Base-by-base conservation (phyloP, 2,888 invertebrate species). In the Ormyrus rosae region DNA sequence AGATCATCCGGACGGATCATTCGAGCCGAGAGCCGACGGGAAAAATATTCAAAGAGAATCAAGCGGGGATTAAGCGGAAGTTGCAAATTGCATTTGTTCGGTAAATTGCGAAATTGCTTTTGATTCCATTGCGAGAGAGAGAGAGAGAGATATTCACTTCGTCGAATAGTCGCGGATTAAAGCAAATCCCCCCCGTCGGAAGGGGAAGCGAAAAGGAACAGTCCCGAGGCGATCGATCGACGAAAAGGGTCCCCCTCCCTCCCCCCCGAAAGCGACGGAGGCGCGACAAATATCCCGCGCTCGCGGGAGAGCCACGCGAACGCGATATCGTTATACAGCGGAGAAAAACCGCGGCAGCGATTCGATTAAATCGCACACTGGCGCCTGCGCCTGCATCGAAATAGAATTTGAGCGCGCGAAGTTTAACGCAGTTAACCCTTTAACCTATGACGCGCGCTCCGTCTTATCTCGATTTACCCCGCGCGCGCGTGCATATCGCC, bases 381-480 rank as follows among this genome's bases (percentile, higher is more conserved):
- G 34, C n/a, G 51, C 11, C 48, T 45, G 56, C 13, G 7, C 8
- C 51, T 9, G 61, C 46, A 70, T 80, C 74, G 74, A 78, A 75
- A 71, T 78, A 78, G 70, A 78, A 65, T 78, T 58, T 56, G 51
- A 64, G 51, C 58, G 65, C 55, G 6, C 53, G 19, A 61, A 64
- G 50, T 7, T 56, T 64, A 73, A 73, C 64, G 56, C 56, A 63
- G 69, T 75, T 80, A 80, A 80, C 74, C 75, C 80, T 70, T 74
- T 80, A 80, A 80, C 80, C 80, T 80, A 75, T 80, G 80, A 80
- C 80, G 80, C 80, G 80, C 63, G 64, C 69, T 8, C 34, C 45
- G 11, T 50, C 73, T 80, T 80, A 80, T 75, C 74, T 74, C 74
- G 64, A 70, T 65, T 63, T 45, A 8, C 34, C 74, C 45, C n/a